A percentile compares a stretch with the other conserved stretches of the same genome.
Evolutionary conservation across 2,797 vertebrate species (phyloP).

Genomic region (Coregonus sp.): DNA sequence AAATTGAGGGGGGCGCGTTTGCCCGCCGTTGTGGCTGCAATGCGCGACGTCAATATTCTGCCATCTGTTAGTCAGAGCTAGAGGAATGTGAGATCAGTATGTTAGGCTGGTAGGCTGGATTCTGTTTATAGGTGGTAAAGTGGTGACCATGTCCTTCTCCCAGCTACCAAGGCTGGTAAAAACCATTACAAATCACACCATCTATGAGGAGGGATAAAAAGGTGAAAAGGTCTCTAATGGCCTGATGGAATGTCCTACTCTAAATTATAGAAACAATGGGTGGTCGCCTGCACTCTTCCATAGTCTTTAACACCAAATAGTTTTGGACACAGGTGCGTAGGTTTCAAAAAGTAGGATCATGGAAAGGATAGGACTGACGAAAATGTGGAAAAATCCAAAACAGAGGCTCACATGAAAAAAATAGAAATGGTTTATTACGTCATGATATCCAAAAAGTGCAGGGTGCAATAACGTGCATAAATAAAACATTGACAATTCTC

Average conservation of each 20-base stretch:
- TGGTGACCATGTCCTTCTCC: not conserved
- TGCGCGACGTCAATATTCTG: not conserved
- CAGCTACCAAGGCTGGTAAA: not conserved
- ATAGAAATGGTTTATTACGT: not conserved
- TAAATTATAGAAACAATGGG: not conserved
- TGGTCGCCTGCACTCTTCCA: too few relatives aligned
- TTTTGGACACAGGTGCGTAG: not conserved
- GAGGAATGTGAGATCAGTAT: not conserved
- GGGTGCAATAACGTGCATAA: not conserved
- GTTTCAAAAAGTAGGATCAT: not conserved
- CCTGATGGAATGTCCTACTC: not conserved
- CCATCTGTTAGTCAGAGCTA: not conserved
- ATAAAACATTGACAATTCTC: not conserved
- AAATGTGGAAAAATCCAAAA: not conserved
- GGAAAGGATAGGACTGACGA: not conserved
- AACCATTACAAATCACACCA: not conserved
- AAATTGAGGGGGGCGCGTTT: not conserved
- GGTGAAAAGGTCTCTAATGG: too few relatives aligned
- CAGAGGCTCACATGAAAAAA: not conserved
- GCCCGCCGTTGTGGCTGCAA: not conserved
- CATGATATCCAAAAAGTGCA: not conserved
- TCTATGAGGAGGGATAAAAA: too few relatives aligned
- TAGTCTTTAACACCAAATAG: too few relatives aligned
- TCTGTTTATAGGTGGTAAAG: not conserved
- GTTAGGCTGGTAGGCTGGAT: not conserved